Evolutionary conservation across 2,888 invertebrate genomes (phyloP), one percentile per base, ranked within the genome.

Genomic region (Caenorhabditis parvicauda): DNA sequence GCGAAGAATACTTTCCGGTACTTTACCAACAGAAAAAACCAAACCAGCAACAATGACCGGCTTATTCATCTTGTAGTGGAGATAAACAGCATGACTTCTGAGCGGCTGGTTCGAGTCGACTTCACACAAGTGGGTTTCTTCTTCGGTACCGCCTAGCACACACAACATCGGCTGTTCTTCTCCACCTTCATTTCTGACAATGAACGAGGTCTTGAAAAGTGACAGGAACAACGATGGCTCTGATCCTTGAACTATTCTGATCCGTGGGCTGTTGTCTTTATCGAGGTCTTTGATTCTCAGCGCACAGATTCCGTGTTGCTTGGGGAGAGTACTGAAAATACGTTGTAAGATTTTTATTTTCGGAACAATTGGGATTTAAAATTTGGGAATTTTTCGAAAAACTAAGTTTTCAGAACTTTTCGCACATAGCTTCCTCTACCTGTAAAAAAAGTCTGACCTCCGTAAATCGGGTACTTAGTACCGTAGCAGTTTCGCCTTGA

Each of bases 261-360:
- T 54, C 14, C 66, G 50, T 3, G 69, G 69, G 21, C 49, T 42
- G 39, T 68, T 70, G 9, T 75, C 67, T 27, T 62, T 67, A 54
- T 77, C 76, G 59, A 72, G 62, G 9, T 75, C 62, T n/a, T 70
- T 66, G 28, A 77, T 63, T 9, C 73, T 59, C 25, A 77, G 54
- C 9, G 77, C 76, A 51, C 73, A 72, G 6, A 66, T 51, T n/a
- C 75, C 74, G 25, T 69, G 72, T 17, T 74, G 67, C 41, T 68
- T 68, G 3, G 68, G 58, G 21, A 65, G 60, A n/a, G 68, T 68
- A 21, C 35, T 32, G 35, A n/a, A 32, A 32, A n/a, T 12, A 9
- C 35, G 9, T 12, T n/a, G 35, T 32, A 32, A 12, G 9, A 32
- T 12, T 32, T 32, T 32, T n/a, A n/a, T 32, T 32, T 32, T 32